phyloP scores from a whole-genome alignment of 2,113 vertebrate genomes.

The Trachemys scripta region DNA sequence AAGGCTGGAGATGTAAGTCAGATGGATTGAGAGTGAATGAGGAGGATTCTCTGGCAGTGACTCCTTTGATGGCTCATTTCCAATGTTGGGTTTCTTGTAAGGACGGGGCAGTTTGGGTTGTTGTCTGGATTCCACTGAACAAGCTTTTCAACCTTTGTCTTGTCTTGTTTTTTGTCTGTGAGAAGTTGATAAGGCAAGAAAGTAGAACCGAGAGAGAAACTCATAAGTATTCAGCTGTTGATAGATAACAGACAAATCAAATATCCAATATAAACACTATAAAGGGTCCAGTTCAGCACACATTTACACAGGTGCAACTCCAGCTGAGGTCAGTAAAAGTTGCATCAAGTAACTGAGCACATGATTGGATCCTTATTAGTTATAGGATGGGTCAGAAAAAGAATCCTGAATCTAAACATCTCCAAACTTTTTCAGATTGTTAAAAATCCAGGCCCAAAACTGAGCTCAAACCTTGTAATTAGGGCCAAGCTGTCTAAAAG shows the following conservation, averaged over 20 bases:
- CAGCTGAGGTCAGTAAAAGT: background rate
- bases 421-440: background rate
- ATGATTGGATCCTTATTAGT: background rate
- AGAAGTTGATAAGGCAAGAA: background rate
- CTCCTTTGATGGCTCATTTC: too few relatives aligned
- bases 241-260: background rate
- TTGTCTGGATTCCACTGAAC: background rate
- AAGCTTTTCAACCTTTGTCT: background rate
- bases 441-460: background rate
- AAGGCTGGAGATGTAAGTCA: too few relatives aligned
- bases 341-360: background rate
- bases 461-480: background rate
- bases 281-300: background rate
- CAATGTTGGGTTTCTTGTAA: too few relatives aligned
- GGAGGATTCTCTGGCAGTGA: too few relatives aligned
- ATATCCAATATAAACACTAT: background rate
- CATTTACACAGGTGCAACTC: background rate
- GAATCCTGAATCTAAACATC: background rate
- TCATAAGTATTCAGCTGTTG: background rate
- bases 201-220: background rate
- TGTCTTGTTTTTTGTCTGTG: background rate
- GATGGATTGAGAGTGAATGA: too few relatives aligned
- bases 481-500: background rate
- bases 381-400: background rate
- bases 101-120: background rate